These are phyloP conservation scores for Telmatherina bonti DNA, from an alignment of 2,797 vertebrate species.

Conservation along the genomic window DNA sequence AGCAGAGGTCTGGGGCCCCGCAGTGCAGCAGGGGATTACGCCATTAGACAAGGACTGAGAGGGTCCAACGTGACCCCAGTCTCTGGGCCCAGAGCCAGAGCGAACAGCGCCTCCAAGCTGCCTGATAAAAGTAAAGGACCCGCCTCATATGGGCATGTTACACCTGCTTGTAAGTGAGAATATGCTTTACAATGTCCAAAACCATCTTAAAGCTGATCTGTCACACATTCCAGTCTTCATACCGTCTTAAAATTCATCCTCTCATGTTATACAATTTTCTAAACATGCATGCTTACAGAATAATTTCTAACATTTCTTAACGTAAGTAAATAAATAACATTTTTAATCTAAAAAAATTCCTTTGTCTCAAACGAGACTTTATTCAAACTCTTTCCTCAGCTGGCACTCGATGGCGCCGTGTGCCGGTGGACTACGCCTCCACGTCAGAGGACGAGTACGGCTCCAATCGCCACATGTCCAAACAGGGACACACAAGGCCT, in stretches of 20 bases:
- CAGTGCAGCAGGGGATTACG: slow-evolving; percentile 86
- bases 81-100: slow-evolving; percentile 89
- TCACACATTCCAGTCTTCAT: background rate
- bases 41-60: slow-evolving; percentile 87
- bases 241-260: background rate
- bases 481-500: slow-evolving; percentile 86
- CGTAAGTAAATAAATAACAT: background rate
- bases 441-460: slow-evolving; percentile 98
- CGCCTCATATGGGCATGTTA: slow-evolving; percentile 82
- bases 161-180: slow-evolving; percentile 84
- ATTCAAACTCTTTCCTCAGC: slow-evolving; percentile 73
- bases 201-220: background rate
- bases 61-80: slow-evolving; percentile 81
- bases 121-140: slow-evolving; percentile 91
- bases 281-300: background rate
- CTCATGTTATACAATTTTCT: background rate
- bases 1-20: slow-evolving; percentile 81
- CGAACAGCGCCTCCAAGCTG: slow-evolving; percentile 95
- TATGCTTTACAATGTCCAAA: background rate
- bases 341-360: background rate
- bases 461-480: slow-evolving; percentile 94
- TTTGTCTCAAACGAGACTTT: background rate
- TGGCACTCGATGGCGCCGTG: slow-evolving; percentile 91
- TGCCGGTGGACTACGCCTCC: slow-evolving; percentile 96
- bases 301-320: background rate